phyloP scores from a whole-genome alignment of 2,113 vertebrate genomes.

The Pitta sordida region DNA sequence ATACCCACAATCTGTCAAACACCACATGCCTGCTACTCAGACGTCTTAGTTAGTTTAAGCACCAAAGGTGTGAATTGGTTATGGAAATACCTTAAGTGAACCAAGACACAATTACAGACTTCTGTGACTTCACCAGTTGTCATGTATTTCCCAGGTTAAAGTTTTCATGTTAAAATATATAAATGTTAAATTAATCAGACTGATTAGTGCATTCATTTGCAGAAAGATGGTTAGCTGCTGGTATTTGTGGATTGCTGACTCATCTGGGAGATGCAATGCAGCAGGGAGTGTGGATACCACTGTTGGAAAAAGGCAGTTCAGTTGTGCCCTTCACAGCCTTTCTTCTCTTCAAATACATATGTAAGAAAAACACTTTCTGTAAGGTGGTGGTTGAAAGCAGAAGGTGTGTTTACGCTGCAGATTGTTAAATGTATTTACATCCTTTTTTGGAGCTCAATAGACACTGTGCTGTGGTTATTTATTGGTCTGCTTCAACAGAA shows the following conservation, averaged over 20 bases:
- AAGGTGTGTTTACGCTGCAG: conserved; percentile 46
- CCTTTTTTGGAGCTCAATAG: conserved; percentile 19
- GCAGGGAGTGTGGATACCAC: not conserved
- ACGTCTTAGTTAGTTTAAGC: not conserved
- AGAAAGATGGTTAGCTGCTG: not conserved
- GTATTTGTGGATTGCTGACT: conserved; percentile 38
- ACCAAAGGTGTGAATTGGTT: not conserved
- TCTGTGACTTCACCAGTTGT: conserved; percentile 17
- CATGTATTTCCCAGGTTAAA: not conserved
- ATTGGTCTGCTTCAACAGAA: conserved; percentile 35
- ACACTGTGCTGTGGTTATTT: conserved; percentile 18
- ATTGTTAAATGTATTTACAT: conserved; percentile 62
- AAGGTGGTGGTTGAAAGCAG: conserved; percentile 14
- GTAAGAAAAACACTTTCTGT: conserved; percentile 22
- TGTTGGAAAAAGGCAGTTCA: not conserved
- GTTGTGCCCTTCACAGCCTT: not conserved
- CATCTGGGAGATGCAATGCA: not conserved
- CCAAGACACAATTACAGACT: not conserved
- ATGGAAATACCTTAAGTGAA: not conserved
- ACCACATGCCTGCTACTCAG: not conserved
- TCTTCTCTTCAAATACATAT: not conserved
- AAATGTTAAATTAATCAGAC: conserved; percentile 48
- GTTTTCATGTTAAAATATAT: conserved; percentile 36
- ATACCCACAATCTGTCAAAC: not conserved
- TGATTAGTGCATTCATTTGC: not conserved